Evolutionary conservation across 1,140 invertebrate genomes (phyloP).

Genomic region (Agrypnia vestita): DNA sequence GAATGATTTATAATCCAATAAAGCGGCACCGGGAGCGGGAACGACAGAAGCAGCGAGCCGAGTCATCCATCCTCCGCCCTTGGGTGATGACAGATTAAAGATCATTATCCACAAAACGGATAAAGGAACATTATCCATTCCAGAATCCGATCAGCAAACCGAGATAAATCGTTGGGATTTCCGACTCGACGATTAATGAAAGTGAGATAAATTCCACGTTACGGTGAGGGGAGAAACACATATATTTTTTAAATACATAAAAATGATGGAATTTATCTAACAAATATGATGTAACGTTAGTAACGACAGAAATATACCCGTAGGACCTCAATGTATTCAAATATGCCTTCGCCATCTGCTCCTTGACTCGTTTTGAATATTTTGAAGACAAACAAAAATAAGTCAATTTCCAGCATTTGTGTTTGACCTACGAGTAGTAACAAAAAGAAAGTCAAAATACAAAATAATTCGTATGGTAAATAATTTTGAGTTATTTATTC

Average conservation of each 20-base stretch:
- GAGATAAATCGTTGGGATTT: neutral
- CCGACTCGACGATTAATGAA: neutral
- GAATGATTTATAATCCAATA: constrained; percentile 29
- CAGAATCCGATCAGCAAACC: neutral
- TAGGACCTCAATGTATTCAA: too few species aligned
- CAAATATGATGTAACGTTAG: too few species aligned
- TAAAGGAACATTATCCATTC: constrained; percentile 20
- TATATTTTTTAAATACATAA: neutral
- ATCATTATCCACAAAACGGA: constrained; percentile 21
- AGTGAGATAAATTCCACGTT: neutral
- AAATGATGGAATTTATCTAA: neutral
- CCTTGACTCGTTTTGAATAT: too few species aligned
- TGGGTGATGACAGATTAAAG: constrained; percentile 5
- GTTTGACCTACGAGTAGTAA: too few species aligned
- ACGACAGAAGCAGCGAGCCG: neutral
- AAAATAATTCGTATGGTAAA: too few species aligned
- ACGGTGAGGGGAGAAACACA: neutral
- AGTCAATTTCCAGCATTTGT: too few species aligned
- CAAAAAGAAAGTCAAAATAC: too few species aligned
- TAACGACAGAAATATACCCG: too few species aligned
- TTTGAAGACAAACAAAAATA: too few species aligned
- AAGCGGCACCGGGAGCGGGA: neutral
- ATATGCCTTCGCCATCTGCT: too few species aligned
- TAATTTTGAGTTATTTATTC: too few species aligned
- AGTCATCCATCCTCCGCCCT: constrained; percentile 6